Evolutionary conservation across 2,113 vertebrate species (phyloP).

Genomic region (Phaethornis superciliosus): DNA sequence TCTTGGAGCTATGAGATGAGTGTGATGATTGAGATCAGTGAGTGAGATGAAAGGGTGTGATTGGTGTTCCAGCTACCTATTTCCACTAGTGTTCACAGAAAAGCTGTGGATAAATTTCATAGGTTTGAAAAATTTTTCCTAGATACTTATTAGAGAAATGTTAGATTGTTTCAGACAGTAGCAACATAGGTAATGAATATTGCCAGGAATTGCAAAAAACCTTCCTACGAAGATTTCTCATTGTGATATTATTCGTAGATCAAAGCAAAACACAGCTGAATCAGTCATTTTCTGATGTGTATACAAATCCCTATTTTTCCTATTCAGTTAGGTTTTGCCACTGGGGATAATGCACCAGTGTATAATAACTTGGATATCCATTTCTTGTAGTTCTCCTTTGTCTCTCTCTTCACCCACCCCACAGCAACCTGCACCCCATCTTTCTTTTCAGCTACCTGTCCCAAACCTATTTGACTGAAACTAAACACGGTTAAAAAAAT

Average conservation of each 20-base stretch:
- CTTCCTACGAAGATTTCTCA: background rate
- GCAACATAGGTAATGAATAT: background rate
- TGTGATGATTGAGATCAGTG: too few relatives aligned
- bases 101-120: background rate
- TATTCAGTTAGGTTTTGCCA: background rate
- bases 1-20: background rate
- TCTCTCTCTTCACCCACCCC: background rate
- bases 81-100: background rate
- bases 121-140: background rate
- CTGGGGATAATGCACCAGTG: fast-evolving
- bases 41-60: background rate
- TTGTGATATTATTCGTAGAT: background rate
- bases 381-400: background rate
- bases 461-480: background rate
- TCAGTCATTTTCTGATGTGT: background rate
- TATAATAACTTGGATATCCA: background rate
- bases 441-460: background rate
- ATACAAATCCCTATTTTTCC: background rate
- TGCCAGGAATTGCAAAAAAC: background rate
- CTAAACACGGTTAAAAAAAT: background rate
- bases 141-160: background rate
- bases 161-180: background rate
- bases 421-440: background rate
- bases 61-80: background rate
- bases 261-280: background rate